These are phyloP conservation scores for Asteroscopus sphinx DNA, from an alignment of 2,888 invertebrate species.

Conservation along the genomic window DNA sequence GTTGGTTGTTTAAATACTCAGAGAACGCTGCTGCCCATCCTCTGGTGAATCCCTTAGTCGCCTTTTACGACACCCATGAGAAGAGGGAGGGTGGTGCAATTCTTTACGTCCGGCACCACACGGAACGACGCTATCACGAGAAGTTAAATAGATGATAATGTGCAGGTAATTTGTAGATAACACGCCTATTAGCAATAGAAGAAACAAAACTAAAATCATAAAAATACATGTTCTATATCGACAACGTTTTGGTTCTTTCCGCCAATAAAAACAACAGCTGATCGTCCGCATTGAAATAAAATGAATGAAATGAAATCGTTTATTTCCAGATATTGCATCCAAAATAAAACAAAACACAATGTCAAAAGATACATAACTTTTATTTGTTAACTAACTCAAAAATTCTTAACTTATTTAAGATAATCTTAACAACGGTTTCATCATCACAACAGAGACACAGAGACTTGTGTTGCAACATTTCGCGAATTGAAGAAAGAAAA, in stretches of 20 bases:
- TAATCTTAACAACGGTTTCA: constrained; percentile 16
- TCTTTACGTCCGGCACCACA: too few species aligned
- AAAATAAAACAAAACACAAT: too few species aligned
- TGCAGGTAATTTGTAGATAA: constrained; percentile 19
- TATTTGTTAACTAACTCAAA: constrained; percentile 24
- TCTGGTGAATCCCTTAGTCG: too few species aligned
- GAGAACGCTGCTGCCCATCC: too few species aligned
- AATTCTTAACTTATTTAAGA: constrained; percentile 1
- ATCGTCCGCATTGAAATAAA: too few species aligned
- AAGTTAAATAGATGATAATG: constrained; percentile 11
- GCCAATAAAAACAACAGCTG: constrained; percentile 12
- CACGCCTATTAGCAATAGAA: background rate
- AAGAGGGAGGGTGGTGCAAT: too few species aligned
- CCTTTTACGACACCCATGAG: too few species aligned
- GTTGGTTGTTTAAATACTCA: too few species aligned
- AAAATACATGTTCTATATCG: constrained; percentile 12
- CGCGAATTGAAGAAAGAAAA: constrained; percentile 1
- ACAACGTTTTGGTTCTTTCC: constrained; percentile 1
- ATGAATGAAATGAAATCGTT: too few species aligned
- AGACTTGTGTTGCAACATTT: constrained; percentile 22
- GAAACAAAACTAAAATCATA: background rate
- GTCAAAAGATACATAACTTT: too few species aligned
- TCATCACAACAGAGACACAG: constrained; percentile 2
- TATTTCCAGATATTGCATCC: too few species aligned
- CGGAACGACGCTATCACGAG: constrained; percentile 26